A percentile compares a stretch with the other conserved stretches of the same genome.
Evolutionary conservation across 2,113 vertebrate species (phyloP).

Genomic region (Coturnix japonica): DNA sequence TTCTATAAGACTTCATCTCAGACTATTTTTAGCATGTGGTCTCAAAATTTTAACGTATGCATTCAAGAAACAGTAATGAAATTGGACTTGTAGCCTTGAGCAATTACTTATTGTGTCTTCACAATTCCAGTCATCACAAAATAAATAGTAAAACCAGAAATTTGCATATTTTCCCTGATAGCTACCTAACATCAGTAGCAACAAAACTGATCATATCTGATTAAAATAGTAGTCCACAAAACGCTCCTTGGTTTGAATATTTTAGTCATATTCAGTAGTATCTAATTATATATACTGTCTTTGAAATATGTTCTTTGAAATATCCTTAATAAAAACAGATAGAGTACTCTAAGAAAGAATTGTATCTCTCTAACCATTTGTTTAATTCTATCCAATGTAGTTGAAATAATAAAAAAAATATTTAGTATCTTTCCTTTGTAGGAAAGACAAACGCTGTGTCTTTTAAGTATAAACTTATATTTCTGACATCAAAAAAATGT

Average conservation of each 20-base stretch:
- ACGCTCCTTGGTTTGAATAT: neutral
- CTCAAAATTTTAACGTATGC: neutral
- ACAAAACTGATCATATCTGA: neutral
- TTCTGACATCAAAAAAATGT: neutral
- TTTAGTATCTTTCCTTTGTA: neutral
- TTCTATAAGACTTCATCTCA: neutral
- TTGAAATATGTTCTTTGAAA: neutral
- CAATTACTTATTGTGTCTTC: neutral
- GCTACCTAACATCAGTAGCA: neutral
- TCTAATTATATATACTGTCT: neutral
- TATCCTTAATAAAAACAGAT: neutral
- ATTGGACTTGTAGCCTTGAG: neutral
- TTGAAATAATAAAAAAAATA: neutral
- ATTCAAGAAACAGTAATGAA: neutral
- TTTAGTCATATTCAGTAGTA: neutral
- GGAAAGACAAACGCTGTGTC: neutral
- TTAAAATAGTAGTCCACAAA: neutral
- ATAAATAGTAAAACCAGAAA: neutral
- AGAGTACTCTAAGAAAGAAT: neutral
- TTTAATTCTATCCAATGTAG: neutral
- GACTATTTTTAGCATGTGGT: neutral
- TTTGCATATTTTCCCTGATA: neutral
- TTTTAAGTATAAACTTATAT: neutral
- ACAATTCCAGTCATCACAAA: neutral
- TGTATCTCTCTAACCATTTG: too few relatives aligned